Conservation (phyloP, 2,888 invertebrate genomes). For the Mesorhabditis spiculigera region DNA sequence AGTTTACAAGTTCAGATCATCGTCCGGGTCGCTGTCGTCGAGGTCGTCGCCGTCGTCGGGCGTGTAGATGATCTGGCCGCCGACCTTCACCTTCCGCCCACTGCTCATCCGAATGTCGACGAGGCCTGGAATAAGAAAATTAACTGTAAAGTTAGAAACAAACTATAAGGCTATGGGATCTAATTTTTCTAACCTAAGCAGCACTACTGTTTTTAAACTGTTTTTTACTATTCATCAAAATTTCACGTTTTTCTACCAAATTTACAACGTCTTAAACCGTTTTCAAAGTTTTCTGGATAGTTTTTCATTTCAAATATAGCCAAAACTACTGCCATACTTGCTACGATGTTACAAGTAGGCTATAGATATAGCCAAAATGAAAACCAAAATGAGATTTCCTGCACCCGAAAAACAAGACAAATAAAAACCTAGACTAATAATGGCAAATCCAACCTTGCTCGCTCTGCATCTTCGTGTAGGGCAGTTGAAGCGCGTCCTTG, state of each 20-base stretch:
- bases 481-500: conserved; percentile 30
- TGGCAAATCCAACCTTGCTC: conserved; percentile 29
- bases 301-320: too few relatives aligned
- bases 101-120: conserved; percentile 34
- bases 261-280: too few relatives aligned
- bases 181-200: not conserved
- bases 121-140: conserved; percentile 27
- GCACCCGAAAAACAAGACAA: too few relatives aligned
- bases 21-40: conserved; percentile 54
- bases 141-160: not conserved
- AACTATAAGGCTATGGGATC: not conserved
- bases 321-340: too few relatives aligned
- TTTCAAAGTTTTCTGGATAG: too few relatives aligned
- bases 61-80: conserved; percentile 50
- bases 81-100: conserved; percentile 67
- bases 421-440: too few relatives aligned
- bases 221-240: too few relatives aligned
- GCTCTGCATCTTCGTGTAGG: conserved; percentile 32
- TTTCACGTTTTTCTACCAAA: too few relatives aligned
- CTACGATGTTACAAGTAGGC: too few relatives aligned
- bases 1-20: conserved; percentile 42
- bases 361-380: too few relatives aligned
- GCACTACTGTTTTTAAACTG: too few relatives aligned
- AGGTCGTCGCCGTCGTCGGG: conserved; percentile 51
- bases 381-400: too few relatives aligned